Conservation (phyloP, 2,113 vertebrate species). For the Periophthalmodon schlosseri region DNA sequence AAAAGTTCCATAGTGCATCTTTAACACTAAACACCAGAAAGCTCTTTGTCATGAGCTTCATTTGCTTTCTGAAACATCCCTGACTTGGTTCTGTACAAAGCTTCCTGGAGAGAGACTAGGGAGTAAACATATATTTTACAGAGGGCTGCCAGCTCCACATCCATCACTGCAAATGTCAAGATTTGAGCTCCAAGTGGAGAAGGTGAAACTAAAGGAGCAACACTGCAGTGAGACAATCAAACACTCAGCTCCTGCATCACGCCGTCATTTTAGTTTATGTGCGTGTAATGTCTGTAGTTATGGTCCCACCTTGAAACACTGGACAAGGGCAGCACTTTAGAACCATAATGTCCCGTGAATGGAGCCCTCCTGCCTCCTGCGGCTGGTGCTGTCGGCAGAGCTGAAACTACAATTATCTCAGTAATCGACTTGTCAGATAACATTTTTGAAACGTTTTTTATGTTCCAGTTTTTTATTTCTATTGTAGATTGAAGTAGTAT, state of each 20-base stretch:
- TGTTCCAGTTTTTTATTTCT: too few relatives aligned
- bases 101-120: not conserved
- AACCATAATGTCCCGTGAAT: too few relatives aligned
- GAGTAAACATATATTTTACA: slow-evolving; percentile 9
- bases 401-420: too few relatives aligned
- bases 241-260: not conserved
- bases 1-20: too few relatives aligned
- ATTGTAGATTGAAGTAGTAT: too few relatives aligned
- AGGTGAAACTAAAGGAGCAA: not conserved
- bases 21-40: not conserved
- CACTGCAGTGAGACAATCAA: not conserved
- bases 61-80: not conserved
- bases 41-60: not conserved
- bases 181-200: not conserved
- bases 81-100: not conserved
- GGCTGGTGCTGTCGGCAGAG: too few relatives aligned
- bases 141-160: not conserved
- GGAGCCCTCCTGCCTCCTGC: too few relatives aligned
- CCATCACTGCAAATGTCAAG: slow-evolving; percentile 6
- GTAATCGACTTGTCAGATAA: too few relatives aligned
- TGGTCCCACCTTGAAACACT: too few relatives aligned
- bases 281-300: too few relatives aligned
- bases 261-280: not conserved
- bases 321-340: too few relatives aligned
- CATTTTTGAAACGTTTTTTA: too few relatives aligned